Evolutionary conservation across 1,140 invertebrate genomes (phyloP), one percentile per base, ranked within the genome.

Genomic region (Agrilus planipennis): DNA sequence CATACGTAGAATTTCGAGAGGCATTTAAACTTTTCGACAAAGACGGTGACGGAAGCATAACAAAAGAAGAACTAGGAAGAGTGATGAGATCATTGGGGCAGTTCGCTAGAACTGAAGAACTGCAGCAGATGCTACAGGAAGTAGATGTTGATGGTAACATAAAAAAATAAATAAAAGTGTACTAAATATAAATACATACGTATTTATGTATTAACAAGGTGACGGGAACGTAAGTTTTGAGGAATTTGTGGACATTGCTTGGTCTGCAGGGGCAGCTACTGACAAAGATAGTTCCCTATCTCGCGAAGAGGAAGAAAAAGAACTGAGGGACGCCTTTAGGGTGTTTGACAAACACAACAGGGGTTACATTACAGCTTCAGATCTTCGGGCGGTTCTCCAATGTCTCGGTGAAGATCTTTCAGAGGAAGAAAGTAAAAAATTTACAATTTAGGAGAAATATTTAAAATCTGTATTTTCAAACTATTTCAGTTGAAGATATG

Each of bases 161-260:
- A 34, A 4, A 34, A 12, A 16, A 17, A 4, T 7, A 4, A 20
- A 20, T 4, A 20, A 4, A 14, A 4, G 4, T 10, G 15, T 16
- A 4, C 14, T 25, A 6, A n/a, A 11, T 11, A 25, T 25, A 25
- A 25, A 5, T 25, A 25, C 22, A 11, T 6, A 25, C 5, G 5
- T 25, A 25, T 25, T 25, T 25, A 25, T 11, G 5, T 25, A 6
- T 6, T 25, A 6, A 25, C 5, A 47, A 84, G 86, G 86, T 40
- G 87, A 91, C 64, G 87, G 87, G 14, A 89, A 86, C 38, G 86
- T 91, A 27, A 88, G 84, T 54, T 90, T 92, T 52, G 87, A 91
- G 49, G 89, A 92, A 61, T 92, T 92, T 55, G 85, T 91, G 2
- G 84, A 88, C 60, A 90, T 92, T 21, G 81, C 89, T 28, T 88